Base-by-base conservation (phyloP, 2,113 vertebrate species). In the Apistogramma diplotaenia region DNA sequence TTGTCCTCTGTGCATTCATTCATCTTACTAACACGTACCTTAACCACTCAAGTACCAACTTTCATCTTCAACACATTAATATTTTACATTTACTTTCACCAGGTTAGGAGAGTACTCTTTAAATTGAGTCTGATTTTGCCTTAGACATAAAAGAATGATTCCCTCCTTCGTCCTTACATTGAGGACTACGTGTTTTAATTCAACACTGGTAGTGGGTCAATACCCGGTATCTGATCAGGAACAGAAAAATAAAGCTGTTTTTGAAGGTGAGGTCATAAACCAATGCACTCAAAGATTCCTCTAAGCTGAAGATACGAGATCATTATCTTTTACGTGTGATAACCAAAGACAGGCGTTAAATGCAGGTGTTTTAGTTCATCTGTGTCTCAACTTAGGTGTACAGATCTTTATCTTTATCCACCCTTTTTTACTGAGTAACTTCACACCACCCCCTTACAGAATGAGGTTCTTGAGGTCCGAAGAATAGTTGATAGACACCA, bases 401-500 rank as follows among this genome's bases (percentile, higher is more conserved):
- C 1, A 16, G 5, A 5, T 46, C 16, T 46, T 46, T 15, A n/a
- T n/a, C n/a, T n/a, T n/a, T n/a, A n/a, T n/a, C n/a, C n/a, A n/a
- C n/a, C n/a, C n/a, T 43, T 43, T 43, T 43, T 5, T 2, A 43
- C 13, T 67, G 62, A 23, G 37, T 46, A 67, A 46, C 5, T 27
- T 18, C 62, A 40, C 54, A 35, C 25, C 12, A 31, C 37, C 57
- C 5, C 75, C 97, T 96, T 96, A 99, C 98, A 99, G 96, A 94
- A 99, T 99, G 89, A 99, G 97, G 95, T 99, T 99, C 95, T 99
- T 99, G 95, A 99, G 96, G 95, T 99, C 98, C 91, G 98, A 99
- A 84, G 98, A 99, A 93, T 99, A 99, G 96, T 99, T 99, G 94
- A 99, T 98, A 91, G 97, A 99, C 96, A 99, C 98, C 89, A 99